Conservation (phyloP, 2,797 vertebrate genomes). For the Cephalopachus bancanus region DNA sequence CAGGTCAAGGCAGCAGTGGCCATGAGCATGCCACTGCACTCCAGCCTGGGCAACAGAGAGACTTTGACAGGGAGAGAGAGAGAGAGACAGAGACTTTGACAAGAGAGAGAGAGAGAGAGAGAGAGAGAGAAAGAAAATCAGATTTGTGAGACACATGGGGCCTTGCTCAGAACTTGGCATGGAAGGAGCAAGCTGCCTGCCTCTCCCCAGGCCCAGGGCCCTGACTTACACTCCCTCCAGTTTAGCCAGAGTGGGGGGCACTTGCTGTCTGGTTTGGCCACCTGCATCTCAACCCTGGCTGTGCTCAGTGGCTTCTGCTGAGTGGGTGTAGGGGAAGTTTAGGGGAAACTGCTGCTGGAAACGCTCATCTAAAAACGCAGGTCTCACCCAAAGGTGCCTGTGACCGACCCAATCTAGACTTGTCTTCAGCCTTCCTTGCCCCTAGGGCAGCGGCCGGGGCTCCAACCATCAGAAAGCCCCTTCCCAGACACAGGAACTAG, state of each 20-base stretch:
- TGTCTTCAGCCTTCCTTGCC: neutral
- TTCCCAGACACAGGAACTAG: neutral
- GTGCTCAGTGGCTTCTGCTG: neutral
- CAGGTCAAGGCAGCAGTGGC: too few species aligned
- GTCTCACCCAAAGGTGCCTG: neutral
- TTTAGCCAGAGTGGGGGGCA: neutral
- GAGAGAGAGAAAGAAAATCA: neutral
- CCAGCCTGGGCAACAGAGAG: too few species aligned
- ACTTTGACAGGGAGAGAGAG: too few species aligned
- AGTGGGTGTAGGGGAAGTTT: neutral
- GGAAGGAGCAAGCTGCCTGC: fast-evolving
- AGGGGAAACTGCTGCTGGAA: neutral
- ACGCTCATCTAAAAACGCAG: neutral
- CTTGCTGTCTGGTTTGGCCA: neutral
- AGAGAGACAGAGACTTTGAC: too few species aligned
- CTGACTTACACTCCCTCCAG: neutral
- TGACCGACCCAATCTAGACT: fast-evolving
- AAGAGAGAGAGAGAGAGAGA: too few species aligned
- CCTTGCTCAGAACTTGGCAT: neutral
- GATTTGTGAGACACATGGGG: neutral
- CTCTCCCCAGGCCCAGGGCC: neutral
- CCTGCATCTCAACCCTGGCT: neutral
- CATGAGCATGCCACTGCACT: too few species aligned
- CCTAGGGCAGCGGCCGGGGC: neutral
- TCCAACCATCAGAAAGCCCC: neutral